Evolutionary conservation across 2,888 invertebrate species (phyloP).

Genomic region (Drosophila hamatofila): DNA sequence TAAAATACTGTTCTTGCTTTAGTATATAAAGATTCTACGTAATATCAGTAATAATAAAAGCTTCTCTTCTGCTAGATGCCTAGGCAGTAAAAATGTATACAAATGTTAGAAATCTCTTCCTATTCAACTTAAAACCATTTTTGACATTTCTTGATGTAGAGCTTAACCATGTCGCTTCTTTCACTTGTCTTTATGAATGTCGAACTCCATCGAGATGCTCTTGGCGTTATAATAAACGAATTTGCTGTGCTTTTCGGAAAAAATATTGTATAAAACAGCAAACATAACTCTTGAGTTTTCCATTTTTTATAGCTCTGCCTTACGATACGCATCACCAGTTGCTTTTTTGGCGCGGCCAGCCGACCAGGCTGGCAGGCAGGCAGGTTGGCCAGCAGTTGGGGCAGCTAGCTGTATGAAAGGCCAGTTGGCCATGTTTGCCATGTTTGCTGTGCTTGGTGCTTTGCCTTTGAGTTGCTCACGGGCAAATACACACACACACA

Average conservation of each 20-base stretch:
- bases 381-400: neutral
- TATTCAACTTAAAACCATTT: neutral
- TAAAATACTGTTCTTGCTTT: neutral
- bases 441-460: conserved; percentile 48
- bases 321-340: conserved; percentile 63
- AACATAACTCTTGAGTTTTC: conserved; percentile 7
- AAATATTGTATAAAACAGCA: conserved; percentile 7
- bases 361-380: neutral
- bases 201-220: conserved; percentile 6
- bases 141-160: neutral
- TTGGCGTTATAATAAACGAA: conserved; percentile 26
- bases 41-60: neutral
- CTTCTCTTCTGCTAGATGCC: neutral
- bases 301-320: conserved; percentile 22
- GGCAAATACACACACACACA: conserved; percentile 18
- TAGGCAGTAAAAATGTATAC: neutral
- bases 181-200: neutral
- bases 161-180: neutral
- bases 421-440: conserved; percentile 47
- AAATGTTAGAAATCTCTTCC: neutral
- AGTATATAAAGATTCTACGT: neutral
- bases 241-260: conserved; percentile 23
- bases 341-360: conserved; percentile 45
- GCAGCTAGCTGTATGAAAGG: conserved; percentile 36
- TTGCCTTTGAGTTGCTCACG: conserved; percentile 60